Base-by-base conservation (phyloP, 2,797 vertebrate species). In the Leptatherina wallacei region DNA sequence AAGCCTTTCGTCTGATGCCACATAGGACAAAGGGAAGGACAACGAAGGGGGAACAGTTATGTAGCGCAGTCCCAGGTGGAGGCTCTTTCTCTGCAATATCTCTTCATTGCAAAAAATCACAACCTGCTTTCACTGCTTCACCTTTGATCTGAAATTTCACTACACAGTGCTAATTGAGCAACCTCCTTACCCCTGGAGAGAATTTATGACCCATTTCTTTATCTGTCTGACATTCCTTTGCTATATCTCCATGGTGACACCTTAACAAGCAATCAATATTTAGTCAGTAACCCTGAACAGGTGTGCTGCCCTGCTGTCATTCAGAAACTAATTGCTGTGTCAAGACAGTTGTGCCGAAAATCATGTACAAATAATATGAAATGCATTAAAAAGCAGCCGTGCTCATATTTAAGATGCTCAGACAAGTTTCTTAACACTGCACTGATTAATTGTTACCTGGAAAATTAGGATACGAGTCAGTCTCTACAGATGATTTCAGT, bases 61-160 rank as follows among this genome's bases (percentile, higher is more conserved):
- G 20, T 52, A 12, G 63, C 42, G 61, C 63, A 51, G 61, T 75
- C 72, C 57, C 63, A n/a, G 59, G 2, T 62, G 18, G n/a, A 69
- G 54, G 7, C 29, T 13, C 11, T 61, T 62, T 70, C 33, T 61
- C 20, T 61, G 5, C 33, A 64, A 44, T 16, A 33, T 69, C 60
- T 69, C 61, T 49, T 61, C 30, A 12, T 24, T 36, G 40, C 32
- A 60, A 60, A 60, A 78, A 58, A 78, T 64, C 67, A 57, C 56
- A 81, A 68, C 71, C 66, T 58, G 63, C 75, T 82, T 87, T 82
- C 67, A 66, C 68, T 74, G 55, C 49, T 68, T 70, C 62, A 86
- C 71, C 87, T 89, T 90, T 89, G 77, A 84, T 69, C 78, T 54
- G 2, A 1, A 35, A 65, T 80, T 84, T 85, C 65, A 62, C 81